Evolutionary conservation across 1,140 invertebrate genomes (phyloP), one percentile per base, ranked within the genome.

Genomic region (Grapholita molesta): DNA sequence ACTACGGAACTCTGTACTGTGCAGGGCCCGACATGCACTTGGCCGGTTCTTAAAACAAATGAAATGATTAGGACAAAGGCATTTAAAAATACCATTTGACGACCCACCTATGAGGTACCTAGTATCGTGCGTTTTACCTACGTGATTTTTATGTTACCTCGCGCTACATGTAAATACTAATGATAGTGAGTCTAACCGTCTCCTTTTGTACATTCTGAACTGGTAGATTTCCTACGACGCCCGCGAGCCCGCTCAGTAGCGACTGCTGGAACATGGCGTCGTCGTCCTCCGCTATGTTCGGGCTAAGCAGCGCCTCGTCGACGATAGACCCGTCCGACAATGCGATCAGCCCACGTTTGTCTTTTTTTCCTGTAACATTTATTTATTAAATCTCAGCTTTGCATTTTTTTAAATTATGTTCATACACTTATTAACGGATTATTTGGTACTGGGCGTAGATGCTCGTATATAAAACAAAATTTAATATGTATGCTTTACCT

Each of bases 271-370:
- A 91, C 53, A 85, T 35, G 12, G 73, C 79, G 55, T 89, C 84
- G 12, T 91, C 88, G 53, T 85, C 75, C 21, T 82, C 74, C 2
- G 78, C 67, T 8, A 74, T 84, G 75, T 23, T 78, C 1, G 90
- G 73, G 8, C 88, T 88, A 0, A 94, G 73, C 12, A 93, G 85
- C 4, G 92, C 92, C 72, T 96, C 95, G 69, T 96, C 95, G 0
- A 95, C 85, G 28, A 96, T 83, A 1, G 94, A 94, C 0, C 95
- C 95, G 70, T 95, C 94, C 0, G 93, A 92, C 1, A 95, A 78
- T 1, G 93, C 92, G 1, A 95, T 89, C 2, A 96, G 79, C 7
- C 94, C 95, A 3, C 95, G 92, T 74, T 95, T 95, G 48, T 93
- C 93, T 70, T 93, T 92, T 74, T 93, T 94, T 53, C 90, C 93